Evolutionary conservation across 2,113 vertebrate species (phyloP), one percentile per base, ranked within the genome.

Genomic region (Tychaedon coryphoeus): DNA sequence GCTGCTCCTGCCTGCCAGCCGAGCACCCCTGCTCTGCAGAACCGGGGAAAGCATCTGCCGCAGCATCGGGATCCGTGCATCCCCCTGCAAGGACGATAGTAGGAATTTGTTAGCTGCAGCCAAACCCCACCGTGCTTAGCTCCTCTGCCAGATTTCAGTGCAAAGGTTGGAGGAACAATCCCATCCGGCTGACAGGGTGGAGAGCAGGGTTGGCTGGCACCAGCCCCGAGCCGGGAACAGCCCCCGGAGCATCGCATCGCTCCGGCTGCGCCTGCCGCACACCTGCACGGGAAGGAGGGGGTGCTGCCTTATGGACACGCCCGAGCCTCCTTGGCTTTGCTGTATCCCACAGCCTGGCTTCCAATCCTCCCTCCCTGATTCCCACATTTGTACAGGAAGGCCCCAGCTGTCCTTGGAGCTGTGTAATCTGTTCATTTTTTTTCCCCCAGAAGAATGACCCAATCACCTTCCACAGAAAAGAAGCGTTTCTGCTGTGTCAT

Each of bases 401-500:
- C n/a, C 79, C 26, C 48, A 65, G 78, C 66, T 65, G 31, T n/a
- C 34, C 60, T 87, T 77, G 36, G 45, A 71, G n/a, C 91, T 91
- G 51, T 0, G 0, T 72, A 58, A 81, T 87, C 19, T 1, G 61
- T 75, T 70, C 53, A 12, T 56, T 54, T 33, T 33, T 25, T 84
- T 47, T 0, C 4, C 40, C 57, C 58, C 4, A 48, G 60, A 74
- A 73, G 51, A 95, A 61, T 86, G 76, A 76, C 42, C 20, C 54
- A 58, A 6, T 81, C 74, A 31, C 19, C 17, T 90, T 85, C 43
- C 53, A 77, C 29, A 88, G 71, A 76, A 95, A 91, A 82, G 28
- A 36, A 64, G 17, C 2, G 2, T 84, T 94, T 92, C 73, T 96
- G 92, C 90, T 56, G 10, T 93, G 69, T 91, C 96, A 97, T 67